These are phyloP conservation scores for Rhagologus leucostigma DNA, from an alignment of 2,113 vertebrate genomes.

Conservation along the genomic window DNA sequence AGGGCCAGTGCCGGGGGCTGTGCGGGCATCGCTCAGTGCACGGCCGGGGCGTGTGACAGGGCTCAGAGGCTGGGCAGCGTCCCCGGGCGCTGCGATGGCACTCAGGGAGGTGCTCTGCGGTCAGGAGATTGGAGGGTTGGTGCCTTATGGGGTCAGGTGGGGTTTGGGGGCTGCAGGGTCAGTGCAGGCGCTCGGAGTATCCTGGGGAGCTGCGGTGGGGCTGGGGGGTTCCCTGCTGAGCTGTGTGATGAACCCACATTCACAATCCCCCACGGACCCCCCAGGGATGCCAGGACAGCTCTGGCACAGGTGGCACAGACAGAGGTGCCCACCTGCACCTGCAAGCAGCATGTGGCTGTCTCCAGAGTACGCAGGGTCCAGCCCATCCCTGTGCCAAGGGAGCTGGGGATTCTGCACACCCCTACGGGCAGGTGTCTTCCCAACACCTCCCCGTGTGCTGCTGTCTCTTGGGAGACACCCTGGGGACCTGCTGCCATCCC, in stretches of 20 bases:
- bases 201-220: no score
- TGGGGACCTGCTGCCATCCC: neutral
- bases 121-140: neutral
- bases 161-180: neutral
- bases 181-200: fast-evolving
- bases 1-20: neutral
- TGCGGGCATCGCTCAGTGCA: fast-evolving
- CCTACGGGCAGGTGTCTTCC: fast-evolving
- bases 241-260: neutral
- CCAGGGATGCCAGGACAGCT: neutral
- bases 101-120: neutral
- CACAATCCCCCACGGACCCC: fast-evolving
- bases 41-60: fast-evolving
- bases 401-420: neutral
- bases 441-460: fast-evolving
- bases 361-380: fast-evolving
- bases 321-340: neutral
- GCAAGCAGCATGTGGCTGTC: neutral
- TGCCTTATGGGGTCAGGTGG: fast-evolving
- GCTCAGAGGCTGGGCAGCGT: neutral
- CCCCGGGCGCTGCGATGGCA: fast-evolving
- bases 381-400: fast-evolving
- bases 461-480: neutral
- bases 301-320: neutral
- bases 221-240: neutral